Evolutionary conservation across 1,140 invertebrate species (phyloP).

Genomic region (Pectinophora gossypiella): DNA sequence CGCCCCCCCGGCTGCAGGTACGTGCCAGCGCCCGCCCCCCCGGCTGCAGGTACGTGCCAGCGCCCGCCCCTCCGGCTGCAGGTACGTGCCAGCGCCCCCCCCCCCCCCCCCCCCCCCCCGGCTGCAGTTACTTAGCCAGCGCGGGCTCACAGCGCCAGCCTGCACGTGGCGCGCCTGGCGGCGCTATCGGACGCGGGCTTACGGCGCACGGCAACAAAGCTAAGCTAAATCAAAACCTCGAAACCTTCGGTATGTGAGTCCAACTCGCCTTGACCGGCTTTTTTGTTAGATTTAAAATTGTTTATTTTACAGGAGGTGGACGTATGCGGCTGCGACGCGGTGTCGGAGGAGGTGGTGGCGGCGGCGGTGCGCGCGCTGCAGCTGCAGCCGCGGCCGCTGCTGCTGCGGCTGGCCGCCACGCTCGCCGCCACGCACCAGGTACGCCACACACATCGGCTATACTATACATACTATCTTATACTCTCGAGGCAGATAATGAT

Average conservation of each 20-base stretch:
- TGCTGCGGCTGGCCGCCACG: constrained; percentile 39
- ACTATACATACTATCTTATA: too few relatives aligned
- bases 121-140: too few relatives aligned
- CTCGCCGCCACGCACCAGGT: constrained; percentile 14
- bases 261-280: background rate
- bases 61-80: too few relatives aligned
- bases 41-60: too few relatives aligned
- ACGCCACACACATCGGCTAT: too few relatives aligned
- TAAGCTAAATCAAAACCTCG: background rate
- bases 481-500: too few relatives aligned
- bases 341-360: constrained; percentile 39
- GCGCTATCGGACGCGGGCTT: background rate
- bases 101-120: too few relatives aligned
- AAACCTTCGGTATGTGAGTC: background rate
- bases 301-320: constrained; percentile 41
- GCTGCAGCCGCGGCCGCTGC: constrained; percentile 26
- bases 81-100: too few relatives aligned
- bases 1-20: too few relatives aligned
- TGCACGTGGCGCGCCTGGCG: background rate
- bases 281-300: too few relatives aligned
- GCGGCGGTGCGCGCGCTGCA: constrained; percentile 29
- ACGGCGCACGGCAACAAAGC: background rate
- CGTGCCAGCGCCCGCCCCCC: too few relatives aligned
- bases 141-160: background rate
- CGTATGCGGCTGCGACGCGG: constrained; percentile 46